A percentile compares a stretch with the other conserved stretches of the same genome.
Evolutionary conservation across 2,113 vertebrate species (phyloP).

Genomic region (Coptodon rendalli): DNA sequence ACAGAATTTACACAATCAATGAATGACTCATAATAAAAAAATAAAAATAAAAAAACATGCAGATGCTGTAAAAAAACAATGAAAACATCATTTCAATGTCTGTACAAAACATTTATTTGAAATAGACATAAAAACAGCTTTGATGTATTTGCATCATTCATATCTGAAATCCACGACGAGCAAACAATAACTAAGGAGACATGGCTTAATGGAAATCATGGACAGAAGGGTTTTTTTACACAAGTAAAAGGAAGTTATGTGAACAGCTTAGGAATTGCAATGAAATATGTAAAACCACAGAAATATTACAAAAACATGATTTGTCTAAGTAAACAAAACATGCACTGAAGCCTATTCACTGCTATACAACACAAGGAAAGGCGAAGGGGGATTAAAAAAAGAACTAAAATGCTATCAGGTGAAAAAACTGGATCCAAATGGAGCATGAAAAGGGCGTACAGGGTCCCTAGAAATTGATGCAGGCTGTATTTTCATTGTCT

Average conservation of each 20-base stretch:
- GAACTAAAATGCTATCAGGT: neutral
- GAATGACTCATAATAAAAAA: neutral
- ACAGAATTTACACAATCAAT: neutral
- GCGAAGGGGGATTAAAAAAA: neutral
- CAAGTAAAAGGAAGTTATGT: neutral
- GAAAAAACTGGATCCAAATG: neutral
- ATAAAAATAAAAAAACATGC: no score
- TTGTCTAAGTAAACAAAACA: constrained; percentile 1
- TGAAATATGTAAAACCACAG: constrained; percentile 23
- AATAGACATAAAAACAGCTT: constrained; percentile 65
- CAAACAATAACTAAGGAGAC: constrained; percentile 43
- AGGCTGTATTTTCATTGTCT: constrained; percentile 52
- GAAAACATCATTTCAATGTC: neutral
- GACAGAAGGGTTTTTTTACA: neutral
- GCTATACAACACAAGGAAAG: neutral
- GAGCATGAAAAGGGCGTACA: neutral
- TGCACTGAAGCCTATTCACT: neutral
- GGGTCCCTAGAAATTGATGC: constrained; percentile 47
- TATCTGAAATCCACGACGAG: constrained; percentile 53
- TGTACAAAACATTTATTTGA: constrained; percentile 74
- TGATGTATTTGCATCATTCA: constrained; percentile 55
- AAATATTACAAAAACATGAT: neutral
- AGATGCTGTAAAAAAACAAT: neutral
- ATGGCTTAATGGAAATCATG: constrained; percentile 21
- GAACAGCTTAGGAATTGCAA: constrained; percentile 30